Conservation (phyloP, 2,113 vertebrate genomes). For the Bujurquina vittata region DNA sequence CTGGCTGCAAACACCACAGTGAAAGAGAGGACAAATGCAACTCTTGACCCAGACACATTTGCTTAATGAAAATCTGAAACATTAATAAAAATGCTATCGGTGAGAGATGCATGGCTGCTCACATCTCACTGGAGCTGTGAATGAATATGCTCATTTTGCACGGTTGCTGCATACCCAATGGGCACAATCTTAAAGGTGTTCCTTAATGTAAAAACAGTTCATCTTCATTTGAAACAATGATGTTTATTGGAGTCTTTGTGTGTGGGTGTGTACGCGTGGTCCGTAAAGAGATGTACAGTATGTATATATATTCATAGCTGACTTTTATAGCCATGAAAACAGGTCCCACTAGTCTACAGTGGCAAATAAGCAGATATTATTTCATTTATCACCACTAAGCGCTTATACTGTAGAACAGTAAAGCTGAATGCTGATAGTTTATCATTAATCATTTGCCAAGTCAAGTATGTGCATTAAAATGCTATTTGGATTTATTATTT, state of each 20-base stretch:
- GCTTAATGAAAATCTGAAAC: conserved; percentile 40
- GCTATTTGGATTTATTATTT: not conserved
- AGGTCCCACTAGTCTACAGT: conserved; percentile 18
- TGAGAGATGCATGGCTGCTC: conserved; percentile 57
- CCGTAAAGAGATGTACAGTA: conserved; percentile 36
- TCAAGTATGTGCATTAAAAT: conserved; percentile 13
- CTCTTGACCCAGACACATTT: conserved; percentile 34
- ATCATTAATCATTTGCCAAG: conserved; percentile 23
- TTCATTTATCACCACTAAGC: conserved; percentile 23
- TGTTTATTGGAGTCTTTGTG: conserved; percentile 29
- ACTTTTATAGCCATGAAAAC: conserved; percentile 51
- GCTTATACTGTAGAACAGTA: conserved; percentile 20
- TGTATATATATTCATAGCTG: conserved; percentile 41
- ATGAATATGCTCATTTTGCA: conserved; percentile 59
- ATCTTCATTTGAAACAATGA: conserved; percentile 61
- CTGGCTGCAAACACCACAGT: conserved; percentile 8
- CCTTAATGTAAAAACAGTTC: conserved; percentile 57
- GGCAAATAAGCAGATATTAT: conserved; percentile 40
- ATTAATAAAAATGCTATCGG: conserved; percentile 62
- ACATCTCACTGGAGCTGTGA: conserved; percentile 41
- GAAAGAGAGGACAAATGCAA: conserved; percentile 27
- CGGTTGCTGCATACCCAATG: conserved; percentile 62
- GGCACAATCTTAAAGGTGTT: conserved; percentile 59
- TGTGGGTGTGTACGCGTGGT: conserved; percentile 11
- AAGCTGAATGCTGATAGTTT: conserved; percentile 28